Percentiles rank a stretch among this genome's conserved stretches.
Conservation (phyloP, 2,888 invertebrate genomes). For the Callinectes sapidus region DNA sequence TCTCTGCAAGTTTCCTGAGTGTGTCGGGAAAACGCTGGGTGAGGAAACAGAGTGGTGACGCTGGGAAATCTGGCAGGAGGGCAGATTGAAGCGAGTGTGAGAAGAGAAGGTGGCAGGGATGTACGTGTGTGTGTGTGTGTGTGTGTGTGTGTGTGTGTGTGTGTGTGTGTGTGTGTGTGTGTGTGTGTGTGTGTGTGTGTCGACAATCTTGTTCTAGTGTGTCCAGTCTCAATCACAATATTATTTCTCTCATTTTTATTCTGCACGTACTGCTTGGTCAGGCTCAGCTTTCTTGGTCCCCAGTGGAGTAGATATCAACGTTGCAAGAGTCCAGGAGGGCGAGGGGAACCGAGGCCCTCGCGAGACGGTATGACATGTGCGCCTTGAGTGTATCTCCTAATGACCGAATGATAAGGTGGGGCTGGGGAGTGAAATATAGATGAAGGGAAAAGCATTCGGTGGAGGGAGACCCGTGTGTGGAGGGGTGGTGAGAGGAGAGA, state of each 20-base stretch:
- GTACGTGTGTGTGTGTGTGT: too few relatives aligned
- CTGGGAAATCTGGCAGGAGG: background rate
- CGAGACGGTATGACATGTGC: slow-evolving; percentile 18
- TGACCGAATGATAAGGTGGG: slow-evolving; percentile 53
- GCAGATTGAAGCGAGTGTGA: background rate
- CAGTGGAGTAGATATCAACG: background rate
- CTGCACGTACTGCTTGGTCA: background rate
- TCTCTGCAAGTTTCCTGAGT: slow-evolving; percentile 57
- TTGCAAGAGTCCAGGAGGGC: slow-evolving; percentile 18
- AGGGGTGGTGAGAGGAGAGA: background rate
- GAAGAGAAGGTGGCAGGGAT: background rate
- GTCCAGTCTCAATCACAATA: background rate
- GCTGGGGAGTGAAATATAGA: slow-evolving; percentile 46
- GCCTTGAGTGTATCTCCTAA: slow-evolving; percentile 48
- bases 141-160: too few relatives aligned
- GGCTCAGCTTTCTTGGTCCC: background rate
- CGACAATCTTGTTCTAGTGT: background rate
- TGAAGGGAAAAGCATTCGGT: slow-evolving; percentile 27
- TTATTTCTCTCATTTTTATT: slow-evolving; percentile 9
- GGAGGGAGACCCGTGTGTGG: background rate
- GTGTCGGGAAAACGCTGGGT: slow-evolving; percentile 47
- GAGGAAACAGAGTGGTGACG: slow-evolving; percentile 23
- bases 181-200: background rate
- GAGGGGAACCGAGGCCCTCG: slow-evolving; percentile 9
- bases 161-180: too few relatives aligned